Percentiles rank a stretch among this genome's conserved stretches.
These are phyloP conservation scores for Plutella xylostella DNA, from an alignment of 2,888 invertebrate species.

Conservation along the genomic window DNA sequence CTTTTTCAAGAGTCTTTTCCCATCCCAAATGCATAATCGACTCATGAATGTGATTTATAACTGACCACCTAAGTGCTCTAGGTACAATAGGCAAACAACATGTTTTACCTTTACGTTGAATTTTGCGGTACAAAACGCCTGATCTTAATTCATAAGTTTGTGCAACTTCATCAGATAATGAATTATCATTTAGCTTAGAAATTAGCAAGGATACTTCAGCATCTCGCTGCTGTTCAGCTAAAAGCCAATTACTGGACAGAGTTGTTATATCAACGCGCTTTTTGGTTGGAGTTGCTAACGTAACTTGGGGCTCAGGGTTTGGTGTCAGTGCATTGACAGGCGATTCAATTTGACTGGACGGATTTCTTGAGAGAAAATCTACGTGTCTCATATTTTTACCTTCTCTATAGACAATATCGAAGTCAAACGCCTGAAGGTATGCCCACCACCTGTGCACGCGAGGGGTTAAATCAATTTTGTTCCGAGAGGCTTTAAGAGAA, in stretches of 20 bases:
- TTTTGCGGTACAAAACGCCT: neutral
- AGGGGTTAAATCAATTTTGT: constrained; percentile 4
- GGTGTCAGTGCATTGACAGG: too few relatives aligned
- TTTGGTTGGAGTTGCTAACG: too few relatives aligned
- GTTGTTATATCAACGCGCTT: too few relatives aligned
- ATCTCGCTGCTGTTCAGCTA: constrained; percentile 9
- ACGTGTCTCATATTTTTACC: constrained; percentile 5
- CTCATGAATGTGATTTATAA: neutral
- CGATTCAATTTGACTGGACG: too few relatives aligned
- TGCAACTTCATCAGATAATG: neutral
- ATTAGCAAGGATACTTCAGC: constrained; percentile 4
- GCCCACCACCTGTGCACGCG: constrained; percentile 14
- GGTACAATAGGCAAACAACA: neutral
- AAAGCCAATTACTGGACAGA: constrained; percentile 10
- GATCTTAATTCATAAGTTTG: neutral
- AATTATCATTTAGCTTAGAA: neutral
- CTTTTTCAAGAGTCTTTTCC: neutral
- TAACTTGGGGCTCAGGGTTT: too few relatives aligned
- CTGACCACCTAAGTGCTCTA: neutral
- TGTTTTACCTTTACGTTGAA: neutral
- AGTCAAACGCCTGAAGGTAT: constrained; percentile 10
- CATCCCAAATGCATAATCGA: neutral
- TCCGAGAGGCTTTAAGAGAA: too few relatives aligned
- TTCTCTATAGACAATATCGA: constrained; percentile 9
- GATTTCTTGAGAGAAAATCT: too few relatives aligned